Conservation (phyloP, 2,113 vertebrate genomes). For the Pedetes capensis region DNA sequence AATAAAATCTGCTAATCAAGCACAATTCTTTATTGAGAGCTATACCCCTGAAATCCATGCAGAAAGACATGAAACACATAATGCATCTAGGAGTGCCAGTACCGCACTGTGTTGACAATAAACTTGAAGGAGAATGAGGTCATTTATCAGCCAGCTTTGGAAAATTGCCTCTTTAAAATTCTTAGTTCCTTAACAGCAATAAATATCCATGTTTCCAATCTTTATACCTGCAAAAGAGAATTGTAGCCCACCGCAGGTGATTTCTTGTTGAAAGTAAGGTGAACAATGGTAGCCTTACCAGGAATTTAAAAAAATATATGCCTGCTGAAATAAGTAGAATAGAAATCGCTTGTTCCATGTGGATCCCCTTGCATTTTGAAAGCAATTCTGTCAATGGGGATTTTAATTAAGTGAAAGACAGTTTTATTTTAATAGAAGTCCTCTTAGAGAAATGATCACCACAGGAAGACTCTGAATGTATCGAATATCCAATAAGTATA, state of each 20-base stretch:
- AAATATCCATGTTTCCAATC: conserved; percentile 47
- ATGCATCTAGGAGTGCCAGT: not conserved
- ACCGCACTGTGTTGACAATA: not conserved
- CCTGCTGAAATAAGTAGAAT: not conserved
- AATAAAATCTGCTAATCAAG: conserved; percentile 26
- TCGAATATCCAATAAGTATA: not conserved
- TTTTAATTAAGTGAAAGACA: conserved; percentile 9
- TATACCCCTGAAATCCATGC: not conserved
- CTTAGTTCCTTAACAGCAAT: conserved; percentile 51
- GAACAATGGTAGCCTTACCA: not conserved
- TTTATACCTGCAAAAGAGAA: conserved; percentile 6
- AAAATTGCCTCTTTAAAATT: conserved; percentile 55
- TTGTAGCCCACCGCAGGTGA: not conserved
- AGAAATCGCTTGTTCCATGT: not conserved
- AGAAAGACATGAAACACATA: not conserved
- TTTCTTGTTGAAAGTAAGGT: conserved; percentile 34
- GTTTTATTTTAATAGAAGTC: not conserved
- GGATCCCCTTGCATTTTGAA: not conserved
- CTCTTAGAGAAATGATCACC: not conserved
- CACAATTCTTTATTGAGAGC: not conserved
- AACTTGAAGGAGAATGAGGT: conserved; percentile 51
- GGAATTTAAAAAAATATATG: conserved; percentile 10
- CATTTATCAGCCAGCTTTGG: conserved; percentile 46
- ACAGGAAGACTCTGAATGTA: not conserved
- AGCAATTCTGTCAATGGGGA: not conserved